Percentiles rank a stretch among this genome's conserved stretches.
Conservation (phyloP, 2,888 invertebrate genomes). For the Hypselothyrea guttata region DNA sequence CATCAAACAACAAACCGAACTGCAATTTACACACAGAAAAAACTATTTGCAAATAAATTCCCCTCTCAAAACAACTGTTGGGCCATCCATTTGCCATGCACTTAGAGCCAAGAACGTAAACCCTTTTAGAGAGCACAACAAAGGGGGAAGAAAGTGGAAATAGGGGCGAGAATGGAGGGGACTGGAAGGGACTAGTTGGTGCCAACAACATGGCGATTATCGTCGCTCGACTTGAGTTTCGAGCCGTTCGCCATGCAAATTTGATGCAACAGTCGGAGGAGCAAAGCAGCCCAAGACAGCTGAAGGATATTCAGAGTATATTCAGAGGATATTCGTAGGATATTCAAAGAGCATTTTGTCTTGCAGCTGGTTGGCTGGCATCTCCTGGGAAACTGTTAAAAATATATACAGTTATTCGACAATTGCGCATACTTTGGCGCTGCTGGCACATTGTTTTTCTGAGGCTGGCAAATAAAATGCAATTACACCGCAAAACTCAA, state of each 20-base stretch:
- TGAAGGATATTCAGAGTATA: neutral
- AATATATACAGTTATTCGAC: conserved; percentile 9
- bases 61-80: conserved; percentile 10
- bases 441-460: conserved; percentile 12
- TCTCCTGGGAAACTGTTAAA: neutral
- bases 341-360: conserved; percentile 7
- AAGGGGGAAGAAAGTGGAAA: neutral
- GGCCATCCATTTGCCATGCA: conserved; percentile 61
- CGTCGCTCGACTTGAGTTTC: conserved; percentile 66
- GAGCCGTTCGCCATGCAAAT: conserved; percentile 57
- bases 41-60: conserved; percentile 64
- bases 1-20: conserved; percentile 28
- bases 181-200: neutral
- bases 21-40: conserved; percentile 55
- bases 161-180: neutral
- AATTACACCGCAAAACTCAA: conserved; percentile 77
- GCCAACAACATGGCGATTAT: conserved; percentile 59
- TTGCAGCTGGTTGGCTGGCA: neutral
- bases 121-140: neutral
- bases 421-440: conserved; percentile 6
- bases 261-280: conserved; percentile 48
- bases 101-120: conserved; percentile 42
- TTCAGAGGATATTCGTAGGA: neutral
- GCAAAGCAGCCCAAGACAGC: conserved; percentile 1
- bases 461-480: conserved; percentile 71